Percentiles rank a stretch among this genome's conserved stretches.
These are phyloP conservation scores for Esox lucius DNA, from an alignment of 2,797 vertebrate genomes.

Conservation along the genomic window DNA sequence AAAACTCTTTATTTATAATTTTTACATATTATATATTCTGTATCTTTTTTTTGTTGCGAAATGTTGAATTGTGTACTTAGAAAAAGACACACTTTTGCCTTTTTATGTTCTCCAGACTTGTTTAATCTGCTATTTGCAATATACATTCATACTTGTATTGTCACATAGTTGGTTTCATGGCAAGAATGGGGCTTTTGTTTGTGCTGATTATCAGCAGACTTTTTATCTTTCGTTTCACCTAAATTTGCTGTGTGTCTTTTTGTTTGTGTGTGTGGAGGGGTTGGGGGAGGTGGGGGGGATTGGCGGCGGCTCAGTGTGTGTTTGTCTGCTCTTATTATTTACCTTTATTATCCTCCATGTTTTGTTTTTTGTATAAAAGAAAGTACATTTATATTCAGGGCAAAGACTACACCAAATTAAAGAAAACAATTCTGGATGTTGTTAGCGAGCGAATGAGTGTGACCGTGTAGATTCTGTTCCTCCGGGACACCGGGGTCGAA, in stretches of 20 bases:
- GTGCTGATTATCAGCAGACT: slow-evolving; percentile 17
- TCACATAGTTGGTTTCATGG: slow-evolving; percentile 40
- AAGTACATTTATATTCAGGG: slow-evolving; percentile 71
- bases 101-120: slow-evolving; percentile 41
- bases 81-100: slow-evolving; percentile 67
- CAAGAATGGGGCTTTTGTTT: slow-evolving; percentile 38
- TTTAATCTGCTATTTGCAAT: slow-evolving; percentile 57
- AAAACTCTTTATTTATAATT: slow-evolving; percentile 78
- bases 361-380: slow-evolving; percentile 23
- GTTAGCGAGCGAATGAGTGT: slow-evolving; percentile 22
- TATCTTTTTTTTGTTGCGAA: slow-evolving; percentile 49
- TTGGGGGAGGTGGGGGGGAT: not conserved
- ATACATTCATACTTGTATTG: slow-evolving; percentile 55
- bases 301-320: slow-evolving; percentile 16
- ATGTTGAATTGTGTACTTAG: slow-evolving; percentile 61
- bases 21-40: slow-evolving; percentile 69
- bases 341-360: slow-evolving; percentile 50
- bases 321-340: slow-evolving; percentile 66
- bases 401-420: slow-evolving; percentile 79
- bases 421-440: slow-evolving; percentile 58
- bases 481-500: slow-evolving; percentile 31
- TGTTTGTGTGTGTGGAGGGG: slow-evolving; percentile 32
- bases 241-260: slow-evolving; percentile 38
- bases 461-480: slow-evolving; percentile 8
- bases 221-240: slow-evolving; percentile 38